A percentile compares a stretch with the other conserved stretches of the same genome.
These are phyloP conservation scores for Drosophila bunnanda DNA, from an alignment of 2,888 invertebrate species.

Conservation along the genomic window DNA sequence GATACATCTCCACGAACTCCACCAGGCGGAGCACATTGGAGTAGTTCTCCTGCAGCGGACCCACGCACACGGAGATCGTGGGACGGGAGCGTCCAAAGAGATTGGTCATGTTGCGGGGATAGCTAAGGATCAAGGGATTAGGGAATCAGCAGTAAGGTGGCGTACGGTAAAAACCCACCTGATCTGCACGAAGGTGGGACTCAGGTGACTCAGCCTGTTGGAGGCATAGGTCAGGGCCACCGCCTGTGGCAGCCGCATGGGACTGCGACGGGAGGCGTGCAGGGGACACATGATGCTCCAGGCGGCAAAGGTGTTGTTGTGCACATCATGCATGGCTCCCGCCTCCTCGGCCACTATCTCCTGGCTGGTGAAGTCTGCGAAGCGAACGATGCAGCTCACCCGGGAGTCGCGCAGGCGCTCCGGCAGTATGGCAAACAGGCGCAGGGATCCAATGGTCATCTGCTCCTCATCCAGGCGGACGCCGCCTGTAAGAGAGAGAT, in stretches of 20 bases:
- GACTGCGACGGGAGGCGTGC: slow-evolving; percentile 47
- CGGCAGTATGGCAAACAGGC: slow-evolving; percentile 80
- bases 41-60: slow-evolving; percentile 84
- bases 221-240: slow-evolving; percentile 80
- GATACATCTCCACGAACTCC: slow-evolving; percentile 86
- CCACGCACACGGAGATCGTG: slow-evolving; percentile 83
- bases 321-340: slow-evolving; percentile 85
- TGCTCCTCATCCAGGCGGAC: slow-evolving; percentile 55
- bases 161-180: slow-evolving; percentile 63
- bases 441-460: slow-evolving; percentile 71
- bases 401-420: slow-evolving; percentile 59
- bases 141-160: not conserved
- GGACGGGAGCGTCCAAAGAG: slow-evolving; percentile 73
- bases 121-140: slow-evolving; percentile 52
- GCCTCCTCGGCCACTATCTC: slow-evolving; percentile 80
- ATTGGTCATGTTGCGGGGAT: slow-evolving; percentile 75
- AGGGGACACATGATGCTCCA: slow-evolving; percentile 84
- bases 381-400: slow-evolving; percentile 77
- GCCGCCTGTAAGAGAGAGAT: slow-evolving; percentile 25
- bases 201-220: slow-evolving; percentile 77
- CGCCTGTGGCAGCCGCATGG: slow-evolving; percentile 73
- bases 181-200: slow-evolving; percentile 82
- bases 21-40: slow-evolving; percentile 84
- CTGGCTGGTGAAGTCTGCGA: slow-evolving; percentile 74
- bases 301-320: slow-evolving; percentile 85